Evolutionary conservation across 2,888 invertebrate species (phyloP), one percentile per base, ranked within the genome.

Genomic region (Ariolimax columbianus): DNA sequence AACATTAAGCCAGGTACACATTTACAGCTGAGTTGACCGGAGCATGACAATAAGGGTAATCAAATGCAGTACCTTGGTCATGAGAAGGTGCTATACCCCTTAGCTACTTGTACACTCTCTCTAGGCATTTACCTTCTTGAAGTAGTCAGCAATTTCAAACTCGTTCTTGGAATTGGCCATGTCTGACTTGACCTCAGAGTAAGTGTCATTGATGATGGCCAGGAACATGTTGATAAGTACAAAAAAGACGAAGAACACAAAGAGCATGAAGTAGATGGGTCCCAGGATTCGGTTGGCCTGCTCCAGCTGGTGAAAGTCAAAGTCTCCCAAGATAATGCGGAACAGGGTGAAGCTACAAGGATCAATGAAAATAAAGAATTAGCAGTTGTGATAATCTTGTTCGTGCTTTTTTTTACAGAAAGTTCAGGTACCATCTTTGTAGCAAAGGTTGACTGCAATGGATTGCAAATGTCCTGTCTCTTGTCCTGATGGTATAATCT

Each of bases 151-250:
- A 93, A 96, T 95, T 90, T 96, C 95, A 91, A 96, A 95, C 91
- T 95, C 93, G 92, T 95, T 93, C 90, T 95, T 94, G 89, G 95
- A 94, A 83, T 93, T 93, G 47, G 95, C 94, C 88, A 96, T 95
- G 93, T 97, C 96, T 1, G 95, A 95, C 93, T 97, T 97, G 1
- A 97, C 96, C 90, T 96, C 96, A 0, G 96, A 95, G 92, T 97
- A 97, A 0, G 97, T 96, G 92, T 97, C 97, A 92, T 96, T 96
- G 89, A 97, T 96, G 91, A 97, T 97, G 86, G 97, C 97, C 93
- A 97, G 92, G 94, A 97, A 97, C 96, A 97, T 97, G 93, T 97
- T 97, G 95, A 97, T 94, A 79, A 97, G 94, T 55, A 97, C 96
- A 92, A 97, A 97, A 95, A 96, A 96, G 17, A 97, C 96, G 89